phyloP scores from a whole-genome alignment of 1,140 invertebrate genomes.

The Gyrodactylus salaris region DNA sequence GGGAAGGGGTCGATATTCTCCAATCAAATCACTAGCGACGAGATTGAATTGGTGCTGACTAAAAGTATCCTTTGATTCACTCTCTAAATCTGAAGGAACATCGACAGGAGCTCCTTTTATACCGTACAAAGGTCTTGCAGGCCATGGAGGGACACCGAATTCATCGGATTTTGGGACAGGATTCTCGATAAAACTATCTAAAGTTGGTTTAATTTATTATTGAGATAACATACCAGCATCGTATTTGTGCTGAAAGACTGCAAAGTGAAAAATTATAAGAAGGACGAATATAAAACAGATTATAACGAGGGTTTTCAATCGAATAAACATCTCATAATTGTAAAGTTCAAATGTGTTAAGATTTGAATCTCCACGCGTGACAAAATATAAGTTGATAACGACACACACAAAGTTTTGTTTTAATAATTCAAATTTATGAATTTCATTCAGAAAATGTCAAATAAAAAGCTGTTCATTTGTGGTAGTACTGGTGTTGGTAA shows the following conservation, averaged over 20 bases:
- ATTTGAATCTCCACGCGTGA: no score
- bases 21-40: conserved; percentile 79
- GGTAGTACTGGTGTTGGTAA: conserved; percentile 83
- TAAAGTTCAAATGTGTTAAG: neutral
- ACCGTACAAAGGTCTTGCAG: conserved; percentile 22
- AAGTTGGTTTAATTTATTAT: neutral
- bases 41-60: conserved; percentile 94
- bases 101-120: conserved; percentile 57
- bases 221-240: neutral
- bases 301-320: neutral
- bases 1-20: conserved; percentile 60
- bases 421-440: neutral
- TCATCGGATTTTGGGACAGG: neutral
- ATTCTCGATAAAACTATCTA: neutral
- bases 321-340: neutral
- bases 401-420: neutral
- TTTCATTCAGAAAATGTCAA: neutral
- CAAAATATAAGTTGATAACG: no score
- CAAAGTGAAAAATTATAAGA: neutral
- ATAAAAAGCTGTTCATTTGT: conserved; percentile 29
- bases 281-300: neutral
- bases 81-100: conserved; percentile 44
- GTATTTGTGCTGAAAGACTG: neutral
- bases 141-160: neutral
- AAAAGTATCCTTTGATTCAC: conserved; percentile 62